Evolutionary conservation across 2,113 vertebrate genomes (phyloP), one percentile per base, ranked within the genome.

Genomic region (Catharus bicknelli): DNA sequence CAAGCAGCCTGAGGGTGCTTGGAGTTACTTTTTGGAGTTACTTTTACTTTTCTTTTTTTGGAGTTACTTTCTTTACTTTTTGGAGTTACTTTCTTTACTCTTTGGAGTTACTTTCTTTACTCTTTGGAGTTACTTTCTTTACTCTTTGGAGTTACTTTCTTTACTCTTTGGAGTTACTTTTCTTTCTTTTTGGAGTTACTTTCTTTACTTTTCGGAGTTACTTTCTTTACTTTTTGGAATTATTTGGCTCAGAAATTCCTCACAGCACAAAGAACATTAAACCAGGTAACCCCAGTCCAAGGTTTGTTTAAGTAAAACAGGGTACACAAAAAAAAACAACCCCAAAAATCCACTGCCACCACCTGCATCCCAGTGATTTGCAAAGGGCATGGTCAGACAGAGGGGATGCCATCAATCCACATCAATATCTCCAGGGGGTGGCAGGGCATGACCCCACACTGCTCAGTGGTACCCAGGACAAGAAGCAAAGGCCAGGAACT

Each of bases 281-380:
- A 69, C 27, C 23, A 36, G 42, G 27, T 14, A 73, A 73, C 12
- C 32, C 54, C 64, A 30, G 27, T 7, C 34, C 66, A 23, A 43
- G 38, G 20, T 3, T 55, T 9, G 16, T 48, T 29, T 16, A 7
- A 30, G 21, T 5, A 11, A 68, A 27, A 54, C n/a, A 26, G 18
- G n/a, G 14, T 3, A 26, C 4, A 34, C 6, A 50, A 38, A 55
- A 36, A 19, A 54, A 10, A 59, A 18, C 23, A 62, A 27, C 17
- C 14, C 32, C 45, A 16, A 54, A 88, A 38, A 0, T 25, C 6
- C 57, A 29, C 22, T 8, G 55, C 38, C 43, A 51, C 21, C 64
- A 27, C 11, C 34, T n/a, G 21, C 59, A 29, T 0, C 68, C 38
- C 4, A 34, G 10, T 0, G 25, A 26, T 25, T 11, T 66, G 20